Percentiles rank a stretch among this genome's conserved stretches.
phyloP scores from a whole-genome alignment of 2,888 invertebrate genomes.

The Cyclophora punctaria region DNA sequence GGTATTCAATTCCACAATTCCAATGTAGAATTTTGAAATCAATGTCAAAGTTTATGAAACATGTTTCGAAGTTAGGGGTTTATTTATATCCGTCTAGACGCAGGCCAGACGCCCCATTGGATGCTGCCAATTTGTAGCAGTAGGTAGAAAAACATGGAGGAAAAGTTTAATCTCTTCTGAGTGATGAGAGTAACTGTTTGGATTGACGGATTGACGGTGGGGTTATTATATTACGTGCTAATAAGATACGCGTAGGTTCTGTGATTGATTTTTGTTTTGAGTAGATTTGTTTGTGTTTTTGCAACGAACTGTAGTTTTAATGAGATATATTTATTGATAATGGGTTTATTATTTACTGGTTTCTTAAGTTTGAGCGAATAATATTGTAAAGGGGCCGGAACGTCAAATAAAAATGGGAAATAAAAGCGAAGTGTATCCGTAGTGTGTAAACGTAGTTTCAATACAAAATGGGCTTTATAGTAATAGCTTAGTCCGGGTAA shows the following conservation, averaged over 20 bases:
- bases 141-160: conserved; percentile 9
- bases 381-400: too few relatives aligned
- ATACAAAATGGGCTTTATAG: too few relatives aligned
- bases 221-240: conserved; percentile 5
- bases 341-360: too few relatives aligned
- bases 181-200: conserved; percentile 42
- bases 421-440: too few relatives aligned
- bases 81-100: conserved; percentile 23
- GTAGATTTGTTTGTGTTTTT: too few relatives aligned
- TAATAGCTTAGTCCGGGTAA: too few relatives aligned
- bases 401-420: too few relatives aligned
- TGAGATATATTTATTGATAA: too few relatives aligned
- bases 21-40: conserved; percentile 7
- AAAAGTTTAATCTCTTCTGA: conserved; percentile 54
- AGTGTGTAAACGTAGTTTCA: too few relatives aligned
- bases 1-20: not conserved
- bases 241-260: not conserved
- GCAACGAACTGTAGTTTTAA: too few relatives aligned
- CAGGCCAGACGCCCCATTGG: conserved; percentile 25
- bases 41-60: conserved; percentile 14
- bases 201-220: conserved; percentile 5
- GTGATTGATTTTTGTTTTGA: not conserved
- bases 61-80: conserved; percentile 10
- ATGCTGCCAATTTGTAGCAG: conserved; percentile 38
- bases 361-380: too few relatives aligned